Evolutionary conservation across 2,113 vertebrate species (phyloP), one percentile per base, ranked within the genome.

Genomic region (Dendrocopos noguchii): DNA sequence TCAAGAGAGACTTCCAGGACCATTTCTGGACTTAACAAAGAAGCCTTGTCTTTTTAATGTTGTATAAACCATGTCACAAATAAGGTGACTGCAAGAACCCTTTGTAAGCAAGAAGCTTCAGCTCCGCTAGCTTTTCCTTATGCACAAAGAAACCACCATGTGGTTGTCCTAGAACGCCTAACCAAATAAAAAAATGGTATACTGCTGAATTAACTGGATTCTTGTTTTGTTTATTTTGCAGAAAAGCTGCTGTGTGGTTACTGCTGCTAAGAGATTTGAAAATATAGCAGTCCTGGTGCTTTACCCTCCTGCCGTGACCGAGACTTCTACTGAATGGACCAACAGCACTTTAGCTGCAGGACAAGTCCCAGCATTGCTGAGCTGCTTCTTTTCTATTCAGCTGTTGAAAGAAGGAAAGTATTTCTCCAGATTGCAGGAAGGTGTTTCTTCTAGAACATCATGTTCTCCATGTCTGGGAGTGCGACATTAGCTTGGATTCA

Each of bases 191-290:
- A 95, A 94, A 92, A 22, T 10, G 95, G 82, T 93, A 91, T 92
- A 96, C 87, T 97, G 96, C 91, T 97, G 96, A 96, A 97, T 97
- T 96, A 97, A 98, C 91, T 95, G 94, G 94, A 96, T 95, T 97
- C 80, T 89, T 96, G 90, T 95, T 98, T 94, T 97, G 94, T 98
- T 98, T 97, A 73, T 95, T 98, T 97, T 98, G 84, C 97, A 98
- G 98, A 97, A 97, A 97, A 97, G 95, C 95, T 97, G 97, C 97
- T 95, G 91, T 98, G 97, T 76, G 96, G 96, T 98, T 96, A 97
- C 97, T 97, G 97, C 97, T 97, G 97, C 95, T 96, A 97, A 93
- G 94, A 96, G 93, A 93, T 96, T 97, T 95, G 93, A 96, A 96
- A 97, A 97, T 96, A 95, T 96, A 98, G 97, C 97, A 97, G 92